Conservation (phyloP, 1,140 invertebrate species). For the Araneus ventricosus region DNA sequence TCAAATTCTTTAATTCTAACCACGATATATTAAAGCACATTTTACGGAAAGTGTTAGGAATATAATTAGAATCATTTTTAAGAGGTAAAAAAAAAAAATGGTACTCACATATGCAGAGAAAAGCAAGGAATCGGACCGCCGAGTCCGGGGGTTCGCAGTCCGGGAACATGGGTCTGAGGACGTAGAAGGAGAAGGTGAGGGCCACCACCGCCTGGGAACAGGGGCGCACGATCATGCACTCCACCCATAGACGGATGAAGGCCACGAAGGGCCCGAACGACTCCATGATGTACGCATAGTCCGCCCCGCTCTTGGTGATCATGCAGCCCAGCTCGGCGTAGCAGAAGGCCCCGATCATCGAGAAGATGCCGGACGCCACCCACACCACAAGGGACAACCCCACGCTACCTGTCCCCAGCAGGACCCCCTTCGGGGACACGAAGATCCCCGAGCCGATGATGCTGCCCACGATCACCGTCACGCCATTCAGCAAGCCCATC, state of each 20-base stretch:
- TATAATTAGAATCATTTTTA: background rate
- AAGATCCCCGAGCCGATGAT: conserved; percentile 98
- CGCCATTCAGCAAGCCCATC: conserved; percentile 95
- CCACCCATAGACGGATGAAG: conserved; percentile 92
- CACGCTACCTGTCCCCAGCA: conserved; percentile 90
- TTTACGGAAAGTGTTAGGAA: no score
- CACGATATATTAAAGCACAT: no score
- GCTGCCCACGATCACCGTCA: conserved; percentile 95
- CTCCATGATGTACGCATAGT: conserved; percentile 98
- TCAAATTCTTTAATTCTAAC: background rate
- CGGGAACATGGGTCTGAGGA: conserved; percentile 80
- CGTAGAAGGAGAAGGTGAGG: conserved; percentile 89
- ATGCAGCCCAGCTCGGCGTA: conserved; percentile 96
- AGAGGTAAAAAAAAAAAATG: background rate
- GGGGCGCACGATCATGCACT: conserved; percentile 97
- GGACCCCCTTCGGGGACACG: conserved; percentile 93
- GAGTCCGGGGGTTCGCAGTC: conserved; percentile 88
- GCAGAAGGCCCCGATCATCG: conserved; percentile 95
- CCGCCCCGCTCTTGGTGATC: conserved; percentile 86
- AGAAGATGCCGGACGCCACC: conserved; percentile 91
- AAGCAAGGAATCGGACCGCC: conserved; percentile 89
- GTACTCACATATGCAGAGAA: conserved; percentile 94
- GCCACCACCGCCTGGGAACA: conserved; percentile 97
- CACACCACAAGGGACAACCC: conserved; percentile 93
- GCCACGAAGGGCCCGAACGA: conserved; percentile 90